Base-by-base conservation (phyloP, 1,140 invertebrate species). In the Sycophila sp. region DNA sequence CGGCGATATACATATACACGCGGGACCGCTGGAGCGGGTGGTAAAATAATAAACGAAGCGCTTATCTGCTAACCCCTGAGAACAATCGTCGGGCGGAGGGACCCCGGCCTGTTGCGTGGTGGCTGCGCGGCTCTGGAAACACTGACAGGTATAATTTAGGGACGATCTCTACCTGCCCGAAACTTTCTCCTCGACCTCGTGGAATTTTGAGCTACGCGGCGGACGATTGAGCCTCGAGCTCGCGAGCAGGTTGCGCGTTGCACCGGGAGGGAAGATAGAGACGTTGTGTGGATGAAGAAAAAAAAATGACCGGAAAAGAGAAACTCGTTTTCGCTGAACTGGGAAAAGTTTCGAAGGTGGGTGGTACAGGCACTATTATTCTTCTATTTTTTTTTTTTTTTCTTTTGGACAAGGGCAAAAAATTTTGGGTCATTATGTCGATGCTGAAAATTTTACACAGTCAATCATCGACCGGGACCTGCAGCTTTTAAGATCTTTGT, bases 301-400 rank as follows among this genome's bases (percentile, higher is more conserved):
- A 26, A 66, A 30, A 53, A 45, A 8, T 40, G 36, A 22, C 51
- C 55, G 30, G 32, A 47, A 68, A 68, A 68, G 66, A 59, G 66
- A 68, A 68, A 60, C 60, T 51, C 51, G 49, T 32, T 36, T 56
- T 56, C 38, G 51, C 36, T 40, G 51, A 66, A 40, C 22, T 51
- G 22, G 30, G 26, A 58, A 68, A 68, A 68, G 56, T 68, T 68
- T 47, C 3, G n/a, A n/a, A n/a, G n/a, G n/a, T n/a, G n/a, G n/a
- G n/a, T n/a, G n/a, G n/a, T n/a, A n/a, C n/a, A n/a, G n/a, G n/a
- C n/a, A n/a, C n/a, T n/a, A n/a, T n/a, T n/a, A n/a, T n/a, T n/a
- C n/a, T n/a, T n/a, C 15, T 38, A 19, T 22, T 6, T 24, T 19
- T n/a, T 38, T 19, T 38, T 11, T 38, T 2, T 24, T 38, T 19